phyloP scores from a whole-genome alignment of 2,113 vertebrate genomes.

The Mohoua ochrocephala region DNA sequence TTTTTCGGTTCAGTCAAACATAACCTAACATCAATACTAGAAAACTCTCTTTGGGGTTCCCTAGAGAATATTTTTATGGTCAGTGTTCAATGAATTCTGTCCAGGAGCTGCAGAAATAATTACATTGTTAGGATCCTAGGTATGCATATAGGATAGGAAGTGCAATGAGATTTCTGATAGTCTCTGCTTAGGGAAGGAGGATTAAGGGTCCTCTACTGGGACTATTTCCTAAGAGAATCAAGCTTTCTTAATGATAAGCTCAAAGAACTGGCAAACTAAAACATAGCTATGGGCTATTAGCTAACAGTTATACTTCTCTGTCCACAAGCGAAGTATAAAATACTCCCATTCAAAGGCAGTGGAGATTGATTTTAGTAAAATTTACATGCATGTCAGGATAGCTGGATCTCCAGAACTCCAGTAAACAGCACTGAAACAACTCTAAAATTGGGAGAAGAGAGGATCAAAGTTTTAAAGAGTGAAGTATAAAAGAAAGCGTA shows the following conservation, averaged over 20 bases:
- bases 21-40: neutral
- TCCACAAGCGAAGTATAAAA: neutral
- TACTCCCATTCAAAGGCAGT: neutral
- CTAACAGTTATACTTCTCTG: neutral
- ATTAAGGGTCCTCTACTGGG: neutral
- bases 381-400: neutral
- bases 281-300: neutral
- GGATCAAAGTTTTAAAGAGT: neutral
- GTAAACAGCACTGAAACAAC: neutral
- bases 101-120: neutral
- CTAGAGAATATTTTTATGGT: neutral
- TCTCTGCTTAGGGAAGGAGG: neutral
- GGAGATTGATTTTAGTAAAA: neutral
- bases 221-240: neutral
- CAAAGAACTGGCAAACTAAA: neutral
- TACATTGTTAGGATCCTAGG: neutral
- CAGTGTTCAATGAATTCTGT: neutral
- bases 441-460: neutral
- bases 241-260: neutral
- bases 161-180: neutral
- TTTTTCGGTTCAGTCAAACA: neutral
- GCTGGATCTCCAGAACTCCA: neutral
- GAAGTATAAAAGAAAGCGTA: neutral
- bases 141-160: neutral
- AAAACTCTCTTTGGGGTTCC: neutral